Evolutionary conservation across 2,888 invertebrate species (phyloP).

Genomic region (Drosophila tripunctata): DNA sequence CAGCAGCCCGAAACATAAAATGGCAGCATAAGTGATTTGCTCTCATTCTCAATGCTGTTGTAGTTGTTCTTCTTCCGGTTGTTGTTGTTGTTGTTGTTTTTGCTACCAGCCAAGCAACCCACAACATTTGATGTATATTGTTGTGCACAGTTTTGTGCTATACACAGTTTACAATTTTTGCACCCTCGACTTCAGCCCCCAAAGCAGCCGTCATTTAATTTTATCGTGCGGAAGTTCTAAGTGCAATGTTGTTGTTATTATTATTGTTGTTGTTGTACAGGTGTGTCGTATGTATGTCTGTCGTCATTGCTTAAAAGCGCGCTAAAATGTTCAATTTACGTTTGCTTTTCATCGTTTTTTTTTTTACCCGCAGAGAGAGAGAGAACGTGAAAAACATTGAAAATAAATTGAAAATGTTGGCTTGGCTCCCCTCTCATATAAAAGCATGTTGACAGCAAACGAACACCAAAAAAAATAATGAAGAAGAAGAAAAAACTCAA

Average conservation of each 20-base stretch:
- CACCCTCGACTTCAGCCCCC: slow-evolving; percentile 5
- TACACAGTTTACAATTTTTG: slow-evolving; percentile 6
- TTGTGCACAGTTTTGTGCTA: slow-evolving; percentile 40
- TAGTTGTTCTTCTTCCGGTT: slow-evolving; percentile 1
- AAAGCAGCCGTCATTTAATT: slow-evolving; percentile 75
- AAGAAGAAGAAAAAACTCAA: slow-evolving; percentile 13
- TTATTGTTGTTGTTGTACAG: slow-evolving; percentile 57
- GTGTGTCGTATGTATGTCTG: slow-evolving; percentile 45
- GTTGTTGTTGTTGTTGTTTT: neutral
- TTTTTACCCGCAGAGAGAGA: slow-evolving; percentile 4
- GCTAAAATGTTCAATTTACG: slow-evolving; percentile 81
- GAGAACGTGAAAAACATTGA: slow-evolving; percentile 61
- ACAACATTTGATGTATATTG: slow-evolving; percentile 69
- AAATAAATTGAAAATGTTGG: slow-evolving; percentile 74
- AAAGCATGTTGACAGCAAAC: slow-evolving; percentile 63
- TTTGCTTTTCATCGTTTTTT: slow-evolving; percentile 47
- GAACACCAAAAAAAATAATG: slow-evolving; percentile 26
- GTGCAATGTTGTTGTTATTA: slow-evolving; percentile 64
- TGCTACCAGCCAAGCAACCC: neutral
- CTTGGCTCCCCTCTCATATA: slow-evolving; percentile 55
- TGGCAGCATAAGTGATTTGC: slow-evolving; percentile 73
- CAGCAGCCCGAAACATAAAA: slow-evolving; percentile 53
- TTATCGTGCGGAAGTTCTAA: slow-evolving; percentile 79
- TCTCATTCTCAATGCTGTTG: slow-evolving; percentile 19
- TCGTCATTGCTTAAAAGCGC: slow-evolving; percentile 74